Percentiles rank a stretch among this genome's conserved stretches.
phyloP scores from a whole-genome alignment of 30 jellyfish, hydroid and myxozoan species.

The Aurelia aurita region DNA sequence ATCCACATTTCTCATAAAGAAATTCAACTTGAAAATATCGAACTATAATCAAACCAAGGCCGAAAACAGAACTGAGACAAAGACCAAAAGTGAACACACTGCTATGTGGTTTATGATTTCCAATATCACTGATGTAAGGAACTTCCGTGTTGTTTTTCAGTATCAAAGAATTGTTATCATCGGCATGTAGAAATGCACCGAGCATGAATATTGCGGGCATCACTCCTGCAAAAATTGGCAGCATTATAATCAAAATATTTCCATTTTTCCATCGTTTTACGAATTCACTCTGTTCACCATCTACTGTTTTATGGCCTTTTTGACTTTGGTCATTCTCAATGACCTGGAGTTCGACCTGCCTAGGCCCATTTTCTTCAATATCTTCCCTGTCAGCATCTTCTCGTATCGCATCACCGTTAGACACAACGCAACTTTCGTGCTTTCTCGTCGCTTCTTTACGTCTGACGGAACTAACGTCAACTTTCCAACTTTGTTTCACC shows the following conservation, averaged over 20 bases:
- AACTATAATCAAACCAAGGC: constrained; percentile 38
- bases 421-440: background rate
- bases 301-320: too few species aligned
- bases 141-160: constrained; percentile 33
- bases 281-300: too few species aligned
- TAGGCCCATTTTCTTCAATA: background rate
- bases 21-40: constrained; percentile 70
- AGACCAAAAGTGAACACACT: constrained; percentile 81
- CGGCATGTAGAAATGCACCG: constrained; percentile 43
- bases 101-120: constrained; percentile 78
- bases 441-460: background rate
- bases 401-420: background rate
- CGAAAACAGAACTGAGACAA: constrained; percentile 49
- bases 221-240: constrained; percentile 38
- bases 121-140: constrained; percentile 85
- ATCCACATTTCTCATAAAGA: constrained; percentile 24
- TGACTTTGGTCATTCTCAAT: too few species aligned
- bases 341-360: background rate
- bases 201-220: constrained; percentile 35
- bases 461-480: background rate
- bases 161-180: background rate
- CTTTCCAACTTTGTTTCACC: constrained; percentile 2
- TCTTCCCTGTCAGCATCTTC: background rate
- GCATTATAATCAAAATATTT: constrained; percentile 12
- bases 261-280: constrained; percentile 33